Evolutionary conservation across 2,113 vertebrate species (phyloP), one percentile per base, ranked within the genome.

Genomic region (Phycodurus eques): DNA sequence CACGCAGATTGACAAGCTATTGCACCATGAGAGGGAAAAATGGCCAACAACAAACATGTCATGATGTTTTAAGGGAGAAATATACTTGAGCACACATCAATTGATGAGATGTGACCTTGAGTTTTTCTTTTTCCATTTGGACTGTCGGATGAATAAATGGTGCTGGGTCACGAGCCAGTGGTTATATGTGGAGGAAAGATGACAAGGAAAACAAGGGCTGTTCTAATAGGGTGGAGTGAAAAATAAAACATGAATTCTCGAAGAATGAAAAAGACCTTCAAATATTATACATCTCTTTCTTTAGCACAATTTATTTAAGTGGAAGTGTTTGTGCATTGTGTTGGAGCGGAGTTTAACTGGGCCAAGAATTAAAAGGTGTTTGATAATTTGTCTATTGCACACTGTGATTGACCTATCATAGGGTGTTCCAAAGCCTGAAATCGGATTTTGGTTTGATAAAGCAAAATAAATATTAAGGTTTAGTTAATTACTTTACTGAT

Each of bases 11-110:
- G 80, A 88, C 77, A 66, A 81, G 77, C 76, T 88, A 84, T 89
- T 87, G 89, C 84, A 88, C 64, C 44, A 65, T 81, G 72, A 79
- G 85, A 75, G 70, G 73, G 66, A 70, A 85, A 86, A 88, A 83
- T 77, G 77, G 73, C 84, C 85, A 68, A 79, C 85, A 89, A 88
- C 87, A 86, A 78, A 89, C 85, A 85, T 88, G 87, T 90, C 89
- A 88, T 85, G 81, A 78, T 88, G 84, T 88, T 89, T 90, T 88
- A 88, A 88, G 83, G 71, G 85, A 88, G 87, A 92, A 90, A 87
- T 90, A 90, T 87, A 81, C 78, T 80, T 83, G 59, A 68, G 75
- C 70, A 81, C 76, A 78, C 63, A 77, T 77, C 80, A 79, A 78
- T 86, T 86, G 85, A 87, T 89, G 83, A 88, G 83, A 86, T 79